phyloP scores from a whole-genome alignment of 2,888 invertebrate genomes.

The Drosophila algonquin region DNA sequence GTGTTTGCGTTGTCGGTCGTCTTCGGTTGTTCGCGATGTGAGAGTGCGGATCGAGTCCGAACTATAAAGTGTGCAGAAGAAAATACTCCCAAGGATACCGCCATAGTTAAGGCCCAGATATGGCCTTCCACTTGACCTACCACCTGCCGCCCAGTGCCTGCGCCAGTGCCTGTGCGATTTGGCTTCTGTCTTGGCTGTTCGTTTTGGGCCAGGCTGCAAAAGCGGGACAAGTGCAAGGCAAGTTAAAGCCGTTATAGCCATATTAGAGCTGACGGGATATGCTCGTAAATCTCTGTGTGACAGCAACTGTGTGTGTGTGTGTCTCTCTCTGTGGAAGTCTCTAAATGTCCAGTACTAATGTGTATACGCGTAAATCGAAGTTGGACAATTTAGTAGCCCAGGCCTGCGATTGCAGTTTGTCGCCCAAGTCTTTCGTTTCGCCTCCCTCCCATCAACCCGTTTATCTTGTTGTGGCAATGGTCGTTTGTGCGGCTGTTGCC shows the following conservation, averaged over 20 bases:
- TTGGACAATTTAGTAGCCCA: conserved; percentile 30
- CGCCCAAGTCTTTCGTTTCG: conserved; percentile 55
- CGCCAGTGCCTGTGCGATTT: neutral
- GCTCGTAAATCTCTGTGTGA: conserved; percentile 21
- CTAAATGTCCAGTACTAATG: conserved; percentile 25
- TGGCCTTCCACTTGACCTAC: conserved; percentile 19
- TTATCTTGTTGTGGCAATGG: conserved; percentile 54
- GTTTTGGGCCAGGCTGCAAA: conserved; percentile 26
- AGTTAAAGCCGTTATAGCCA: conserved; percentile 62
- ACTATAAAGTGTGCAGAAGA: conserved; percentile 18
- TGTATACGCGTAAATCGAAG: conserved; percentile 50
- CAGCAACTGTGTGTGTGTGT: conserved; percentile 20
- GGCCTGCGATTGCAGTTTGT: conserved; percentile 64
- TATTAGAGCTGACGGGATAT: conserved; percentile 40
- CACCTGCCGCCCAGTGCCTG: neutral
- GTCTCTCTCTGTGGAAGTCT: conserved; percentile 16
- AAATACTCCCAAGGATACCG: conserved; percentile 6
- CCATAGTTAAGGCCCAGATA: conserved; percentile 5
- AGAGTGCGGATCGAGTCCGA: conserved; percentile 17
- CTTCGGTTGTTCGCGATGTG: conserved; percentile 47
- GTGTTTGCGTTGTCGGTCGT: conserved; percentile 78
- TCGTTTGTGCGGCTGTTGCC: neutral
- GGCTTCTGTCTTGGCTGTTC: conserved; percentile 5
- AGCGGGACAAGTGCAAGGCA: conserved; percentile 68
- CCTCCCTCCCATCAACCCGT: conserved; percentile 52